A percentile compares a stretch with the other conserved stretches of the same genome.
Conservation (phyloP, 2,113 vertebrate genomes). For the Melanerpes formicivorus region DNA sequence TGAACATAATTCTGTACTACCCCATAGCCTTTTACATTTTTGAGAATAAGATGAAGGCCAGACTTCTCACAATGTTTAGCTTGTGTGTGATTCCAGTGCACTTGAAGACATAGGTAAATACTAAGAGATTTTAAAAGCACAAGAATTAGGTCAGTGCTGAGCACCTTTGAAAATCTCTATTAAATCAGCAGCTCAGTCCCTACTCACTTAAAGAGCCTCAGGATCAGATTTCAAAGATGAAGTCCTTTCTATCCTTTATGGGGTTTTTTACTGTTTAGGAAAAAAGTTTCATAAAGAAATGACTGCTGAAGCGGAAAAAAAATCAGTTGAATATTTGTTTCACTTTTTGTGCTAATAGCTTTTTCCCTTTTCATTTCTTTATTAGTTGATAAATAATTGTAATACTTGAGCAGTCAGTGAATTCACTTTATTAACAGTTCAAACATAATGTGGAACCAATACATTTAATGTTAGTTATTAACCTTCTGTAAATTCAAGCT, state of each 20-base stretch:
- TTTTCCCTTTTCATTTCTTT: slow-evolving; percentile 14
- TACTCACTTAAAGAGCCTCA: background rate
- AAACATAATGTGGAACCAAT: slow-evolving; percentile 51
- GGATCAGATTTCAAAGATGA: background rate
- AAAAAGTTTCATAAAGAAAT: background rate
- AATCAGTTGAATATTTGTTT: background rate
- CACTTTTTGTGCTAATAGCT: background rate
- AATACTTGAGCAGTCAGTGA: slow-evolving; percentile 31
- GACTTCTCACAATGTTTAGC: background rate
- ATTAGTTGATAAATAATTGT: slow-evolving; percentile 20
- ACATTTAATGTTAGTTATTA: slow-evolving; percentile 65
- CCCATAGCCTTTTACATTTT: background rate
- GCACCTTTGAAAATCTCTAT: background rate
- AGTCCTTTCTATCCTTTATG: background rate
- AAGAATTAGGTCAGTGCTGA: background rate
- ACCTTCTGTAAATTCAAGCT: slow-evolving; percentile 50
- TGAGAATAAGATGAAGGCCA: background rate
- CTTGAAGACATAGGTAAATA: background rate
- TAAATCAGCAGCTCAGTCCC: background rate
- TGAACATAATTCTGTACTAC: background rate
- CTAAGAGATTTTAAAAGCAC: background rate
- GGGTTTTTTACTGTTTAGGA: background rate
- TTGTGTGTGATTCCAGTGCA: background rate
- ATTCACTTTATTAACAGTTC: slow-evolving; percentile 61
- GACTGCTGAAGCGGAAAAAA: background rate